Evolutionary conservation across 2,888 invertebrate species (phyloP), one percentile per base, ranked within the genome.

Genomic region (Deilephila elpenor): DNA sequence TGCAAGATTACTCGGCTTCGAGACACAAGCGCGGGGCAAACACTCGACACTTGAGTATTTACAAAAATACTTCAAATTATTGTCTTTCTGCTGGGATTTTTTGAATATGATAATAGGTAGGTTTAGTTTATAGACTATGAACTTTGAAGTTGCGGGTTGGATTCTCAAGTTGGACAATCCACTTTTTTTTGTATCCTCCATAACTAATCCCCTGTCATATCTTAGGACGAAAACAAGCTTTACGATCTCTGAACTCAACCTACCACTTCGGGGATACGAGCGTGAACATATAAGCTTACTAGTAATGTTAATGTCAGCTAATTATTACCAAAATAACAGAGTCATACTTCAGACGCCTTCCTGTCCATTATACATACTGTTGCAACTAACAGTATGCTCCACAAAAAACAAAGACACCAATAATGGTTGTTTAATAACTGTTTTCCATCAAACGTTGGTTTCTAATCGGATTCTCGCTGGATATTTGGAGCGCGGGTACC

Each of bases 361-460:
- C 25, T 0, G 25, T 25, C 25, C 25, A 25, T 25, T 25, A 25
- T 25, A 1, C 0, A 25, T 25, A 25, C 25, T 25, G 25, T n/a
- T n/a, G 32, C 32, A 56, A 8, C 25, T 56, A 56, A 59, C 29
- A 59, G 20, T 29, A 72, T 4, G 20, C 6, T 60, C 25, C 25
- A 25, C 25, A 51, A 51, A 73, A 53, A 32, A 53, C 61, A 32
- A 60, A 61, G 44, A 53, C 53, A 32, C 75, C 80, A 82, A 84
- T 86, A 84, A 82, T 84, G 82, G 82, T 77, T 80, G 80, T 83
- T 76, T 82, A 86, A 86, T 88, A 90, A 90, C 88, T 89, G 89
- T 91, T 92, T 92, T 91, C 89, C 91, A 91, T 92, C 90, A 91
- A 90, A 89, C 79, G 81, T 76, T 86, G 51, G 86, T 89, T 89